Percentiles rank a stretch among this genome's conserved stretches.
phyloP scores from a whole-genome alignment of 2,113 vertebrate species.

The Pica pica region DNA sequence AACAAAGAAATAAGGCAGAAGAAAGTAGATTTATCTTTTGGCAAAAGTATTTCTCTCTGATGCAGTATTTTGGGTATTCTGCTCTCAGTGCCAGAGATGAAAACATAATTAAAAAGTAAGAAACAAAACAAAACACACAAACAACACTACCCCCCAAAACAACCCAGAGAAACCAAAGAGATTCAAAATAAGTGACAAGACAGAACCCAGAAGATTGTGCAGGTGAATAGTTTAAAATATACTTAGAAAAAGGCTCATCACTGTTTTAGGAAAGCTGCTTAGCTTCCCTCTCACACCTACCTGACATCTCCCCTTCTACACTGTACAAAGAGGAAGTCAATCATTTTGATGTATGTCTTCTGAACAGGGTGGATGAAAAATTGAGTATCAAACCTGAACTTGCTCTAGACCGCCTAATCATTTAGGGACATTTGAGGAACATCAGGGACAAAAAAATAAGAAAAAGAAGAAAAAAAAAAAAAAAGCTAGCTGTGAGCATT shows the following conservation, averaged over 20 bases:
- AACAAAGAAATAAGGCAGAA: slow-evolving; percentile 47
- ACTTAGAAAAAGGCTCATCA: background rate
- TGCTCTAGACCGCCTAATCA: background rate
- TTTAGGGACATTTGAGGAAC: background rate
- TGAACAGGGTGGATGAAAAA: background rate
- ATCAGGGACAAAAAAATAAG: too few species aligned
- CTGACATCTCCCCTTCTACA: background rate
- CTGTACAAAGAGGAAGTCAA: background rate
- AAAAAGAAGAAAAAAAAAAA: background rate
- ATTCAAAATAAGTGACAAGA: background rate
- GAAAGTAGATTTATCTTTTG: slow-evolving; percentile 42
- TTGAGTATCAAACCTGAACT: background rate
- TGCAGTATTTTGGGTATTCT: background rate
- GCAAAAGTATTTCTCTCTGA: slow-evolving; percentile 38
- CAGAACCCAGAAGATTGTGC: background rate
- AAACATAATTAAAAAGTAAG: background rate
- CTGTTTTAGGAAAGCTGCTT: background rate
- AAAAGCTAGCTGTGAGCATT: background rate
- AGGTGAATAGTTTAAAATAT: background rate
- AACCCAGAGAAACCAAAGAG: background rate
- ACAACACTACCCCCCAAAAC: background rate
- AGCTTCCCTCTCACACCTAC: background rate
- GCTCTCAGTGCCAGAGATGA: background rate
- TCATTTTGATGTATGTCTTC: background rate
- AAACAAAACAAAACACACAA: background rate